A percentile compares a stretch with the other conserved stretches of the same genome.
Conservation (phyloP, 2,888 invertebrate species). For the Keiferia lycopersicella region DNA sequence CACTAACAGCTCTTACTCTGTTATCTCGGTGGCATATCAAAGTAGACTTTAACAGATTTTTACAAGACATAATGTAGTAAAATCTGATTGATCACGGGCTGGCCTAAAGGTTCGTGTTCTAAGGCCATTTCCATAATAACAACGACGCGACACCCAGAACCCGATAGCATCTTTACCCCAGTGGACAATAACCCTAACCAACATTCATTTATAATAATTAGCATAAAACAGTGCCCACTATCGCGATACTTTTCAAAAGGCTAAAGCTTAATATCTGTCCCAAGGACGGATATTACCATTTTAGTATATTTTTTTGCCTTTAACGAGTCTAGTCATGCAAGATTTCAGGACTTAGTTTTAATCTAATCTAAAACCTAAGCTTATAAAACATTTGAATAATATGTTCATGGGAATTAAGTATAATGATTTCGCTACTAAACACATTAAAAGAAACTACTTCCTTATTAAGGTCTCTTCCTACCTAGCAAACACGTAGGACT, state of each 20-base stretch:
- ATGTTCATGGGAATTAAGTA: too few relatives aligned
- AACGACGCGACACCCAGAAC: conserved; percentile 73
- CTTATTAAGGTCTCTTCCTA: too few relatives aligned
- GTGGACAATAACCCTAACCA: conserved; percentile 76
- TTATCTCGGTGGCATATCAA: conserved; percentile 28
- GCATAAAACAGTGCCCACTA: conserved; percentile 56
- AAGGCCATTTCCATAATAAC: conserved; percentile 72
- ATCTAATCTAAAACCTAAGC: conserved; percentile 4
- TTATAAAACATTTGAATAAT: not conserved
- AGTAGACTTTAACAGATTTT: conserved; percentile 29
- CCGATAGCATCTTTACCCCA: conserved; percentile 76
- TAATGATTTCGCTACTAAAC: too few relatives aligned
- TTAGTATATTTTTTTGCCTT: not conserved
- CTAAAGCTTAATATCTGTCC: conserved; percentile 22
- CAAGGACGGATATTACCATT: conserved; percentile 13
- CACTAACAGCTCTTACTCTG: conserved; percentile 18
- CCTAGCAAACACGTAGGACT: too few relatives aligned
- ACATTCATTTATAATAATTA: conserved; percentile 72
- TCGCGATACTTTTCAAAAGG: conserved; percentile 44
- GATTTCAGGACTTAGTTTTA: not conserved
- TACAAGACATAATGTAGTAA: conserved; percentile 55
- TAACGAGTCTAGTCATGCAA: conserved; percentile 11
- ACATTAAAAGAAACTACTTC: too few relatives aligned
- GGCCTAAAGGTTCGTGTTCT: conserved; percentile 68
- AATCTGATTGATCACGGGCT: conserved; percentile 64